Percentiles rank a stretch among this genome's conserved stretches.
These are phyloP conservation scores for Ciconia maguari DNA, from an alignment of 2,113 vertebrate genomes.

Conservation along the genomic window DNA sequence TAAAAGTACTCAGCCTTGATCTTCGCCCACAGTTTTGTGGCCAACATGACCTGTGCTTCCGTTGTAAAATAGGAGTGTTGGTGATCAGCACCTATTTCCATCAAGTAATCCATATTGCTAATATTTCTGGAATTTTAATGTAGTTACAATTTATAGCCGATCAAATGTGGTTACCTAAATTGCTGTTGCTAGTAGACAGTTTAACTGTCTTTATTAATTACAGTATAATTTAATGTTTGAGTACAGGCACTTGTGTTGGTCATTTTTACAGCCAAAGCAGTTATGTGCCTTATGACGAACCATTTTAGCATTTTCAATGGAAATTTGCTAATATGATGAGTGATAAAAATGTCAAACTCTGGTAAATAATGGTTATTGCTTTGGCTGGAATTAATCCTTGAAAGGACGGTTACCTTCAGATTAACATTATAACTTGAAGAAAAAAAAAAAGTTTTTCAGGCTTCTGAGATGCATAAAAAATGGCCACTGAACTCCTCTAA, in stretches of 20 bases:
- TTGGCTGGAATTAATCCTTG: conserved; percentile 81
- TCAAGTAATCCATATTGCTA: conserved; percentile 95
- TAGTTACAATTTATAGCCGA: conserved; percentile 95
- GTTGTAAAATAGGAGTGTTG: conserved; percentile 76
- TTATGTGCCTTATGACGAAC: conserved; percentile 85
- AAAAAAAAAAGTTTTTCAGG: conserved; percentile 52
- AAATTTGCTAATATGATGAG: conserved; percentile 83
- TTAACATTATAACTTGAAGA: conserved; percentile 76
- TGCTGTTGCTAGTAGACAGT: conserved; percentile 96
- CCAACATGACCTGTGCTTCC: conserved; percentile 87
- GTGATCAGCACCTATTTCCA: conserved; percentile 89
- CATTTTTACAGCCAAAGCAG: conserved; percentile 82
- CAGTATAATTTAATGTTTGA: conserved; percentile 93
- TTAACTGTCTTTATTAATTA: conserved; percentile 99
- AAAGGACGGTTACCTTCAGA: conserved; percentile 83
- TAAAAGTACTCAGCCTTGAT: conserved; percentile 97
- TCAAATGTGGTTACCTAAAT: conserved; percentile 99
- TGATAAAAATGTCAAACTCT: conserved; percentile 82
- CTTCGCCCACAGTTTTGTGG: conserved; percentile 91
- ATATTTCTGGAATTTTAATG: conserved; percentile 99
- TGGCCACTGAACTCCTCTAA: neutral
- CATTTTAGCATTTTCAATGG: conserved; percentile 82
- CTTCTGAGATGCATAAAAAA: conserved; percentile 49
- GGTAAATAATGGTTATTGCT: conserved; percentile 85
- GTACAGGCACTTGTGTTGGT: conserved; percentile 81